These are phyloP conservation scores for Drosophila quadrilineata DNA, from an alignment of 1,140 invertebrate genomes.

Conservation along the genomic window DNA sequence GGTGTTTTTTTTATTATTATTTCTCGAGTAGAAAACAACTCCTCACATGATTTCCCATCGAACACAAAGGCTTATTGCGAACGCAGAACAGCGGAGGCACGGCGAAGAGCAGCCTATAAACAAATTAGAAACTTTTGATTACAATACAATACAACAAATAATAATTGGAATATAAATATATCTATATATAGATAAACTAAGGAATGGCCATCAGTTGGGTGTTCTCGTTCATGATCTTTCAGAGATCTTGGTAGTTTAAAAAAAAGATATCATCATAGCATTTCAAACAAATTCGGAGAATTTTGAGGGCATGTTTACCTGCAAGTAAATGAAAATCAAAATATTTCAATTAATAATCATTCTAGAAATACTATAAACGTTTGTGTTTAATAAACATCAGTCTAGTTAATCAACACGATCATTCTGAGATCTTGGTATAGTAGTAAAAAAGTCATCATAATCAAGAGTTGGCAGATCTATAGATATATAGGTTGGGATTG, in stretches of 20 bases:
- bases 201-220: conserved; percentile 6
- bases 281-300: neutral
- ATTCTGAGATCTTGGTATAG: conserved; percentile 82
- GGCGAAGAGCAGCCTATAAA: conserved; percentile 67
- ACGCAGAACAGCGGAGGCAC: conserved; percentile 90
- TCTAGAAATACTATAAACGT: neutral
- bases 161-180: neutral
- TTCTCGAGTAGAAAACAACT: conserved; percentile 72
- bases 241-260: conserved; percentile 34
- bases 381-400: conserved; percentile 25
- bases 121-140: conserved; percentile 61
- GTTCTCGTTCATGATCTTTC: conserved; percentile 20
- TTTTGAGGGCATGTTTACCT: conserved; percentile 11
- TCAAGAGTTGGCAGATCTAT: neutral
- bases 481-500: neutral
- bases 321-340: conserved; percentile 20
- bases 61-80: conserved; percentile 91
- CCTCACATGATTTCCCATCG: conserved; percentile 53
- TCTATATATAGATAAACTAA: neutral
- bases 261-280: conserved; percentile 23
- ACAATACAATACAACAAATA: neutral
- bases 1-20: conserved; percentile 72
- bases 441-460: conserved; percentile 65
- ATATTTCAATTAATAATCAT: conserved; percentile 1
- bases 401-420: conserved; percentile 70